These are phyloP conservation scores for Leucoptera coffeella DNA, from an alignment of 2,888 invertebrate genomes.

Conservation along the genomic window DNA sequence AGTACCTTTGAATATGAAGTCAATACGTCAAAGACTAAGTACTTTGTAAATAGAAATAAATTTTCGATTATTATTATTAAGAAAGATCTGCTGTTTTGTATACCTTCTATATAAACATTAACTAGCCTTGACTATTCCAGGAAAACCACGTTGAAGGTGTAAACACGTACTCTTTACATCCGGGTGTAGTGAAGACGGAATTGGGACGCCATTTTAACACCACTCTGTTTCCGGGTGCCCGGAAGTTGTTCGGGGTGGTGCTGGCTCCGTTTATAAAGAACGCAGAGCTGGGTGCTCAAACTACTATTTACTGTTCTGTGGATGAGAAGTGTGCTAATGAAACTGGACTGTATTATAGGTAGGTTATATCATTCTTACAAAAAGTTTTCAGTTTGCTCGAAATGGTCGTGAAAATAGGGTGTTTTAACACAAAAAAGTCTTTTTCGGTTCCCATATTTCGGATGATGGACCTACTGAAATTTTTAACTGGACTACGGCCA, in stretches of 20 bases:
- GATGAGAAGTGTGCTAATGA: constrained; percentile 58
- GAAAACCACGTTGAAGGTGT: constrained; percentile 45
- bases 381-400: no score
- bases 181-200: constrained; percentile 71
- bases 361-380: no score
- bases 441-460: no score
- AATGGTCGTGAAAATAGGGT: no score
- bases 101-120: constrained; percentile 2
- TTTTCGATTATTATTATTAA: no score
- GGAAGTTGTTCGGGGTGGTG: constrained; percentile 21
- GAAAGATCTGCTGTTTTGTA: not conserved
- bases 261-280: constrained; percentile 45
- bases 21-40: no score
- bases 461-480: no score
- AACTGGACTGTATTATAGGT: constrained; percentile 57
- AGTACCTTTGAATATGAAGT: no score
- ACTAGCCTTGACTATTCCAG: constrained; percentile 15
- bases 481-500: no score
- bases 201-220: constrained; percentile 60
- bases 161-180: constrained; percentile 65
- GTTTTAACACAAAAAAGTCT: no score
- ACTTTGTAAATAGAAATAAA: no score
- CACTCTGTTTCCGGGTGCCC: constrained; percentile 39
- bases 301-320: constrained; percentile 65
- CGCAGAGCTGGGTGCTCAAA: constrained; percentile 66